phyloP scores from a whole-genome alignment of 1,140 invertebrate genomes.

The Drosophila subobscura region DNA sequence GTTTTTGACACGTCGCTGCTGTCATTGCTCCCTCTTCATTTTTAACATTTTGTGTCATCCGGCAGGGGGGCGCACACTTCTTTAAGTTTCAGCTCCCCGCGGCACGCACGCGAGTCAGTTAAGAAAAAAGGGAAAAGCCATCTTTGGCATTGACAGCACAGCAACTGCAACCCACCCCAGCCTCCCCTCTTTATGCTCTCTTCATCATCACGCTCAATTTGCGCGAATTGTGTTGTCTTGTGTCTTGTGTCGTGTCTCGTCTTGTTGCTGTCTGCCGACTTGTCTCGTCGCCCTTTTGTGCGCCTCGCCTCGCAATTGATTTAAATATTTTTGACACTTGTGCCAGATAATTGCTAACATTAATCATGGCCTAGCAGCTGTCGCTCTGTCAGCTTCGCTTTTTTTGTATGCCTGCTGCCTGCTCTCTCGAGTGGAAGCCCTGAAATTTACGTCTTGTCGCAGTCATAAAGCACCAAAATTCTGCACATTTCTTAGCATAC shows the following conservation, averaged over 20 bases:
- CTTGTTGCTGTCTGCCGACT: conserved; percentile 56
- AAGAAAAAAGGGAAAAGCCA: conserved; percentile 52
- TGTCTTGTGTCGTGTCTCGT: conserved; percentile 42
- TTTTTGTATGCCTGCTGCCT: conserved; percentile 3
- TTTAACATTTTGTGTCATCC: conserved; percentile 58
- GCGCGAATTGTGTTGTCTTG: conserved; percentile 81
- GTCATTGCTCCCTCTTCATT: conserved; percentile 71
- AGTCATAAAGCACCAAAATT: conserved; percentile 5
- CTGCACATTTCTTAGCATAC: conserved; percentile 4
- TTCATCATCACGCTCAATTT: conserved; percentile 79
- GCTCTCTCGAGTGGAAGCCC: conserved; percentile 4
- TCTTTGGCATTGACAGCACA: conserved; percentile 74
- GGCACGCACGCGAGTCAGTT: conserved; percentile 42
- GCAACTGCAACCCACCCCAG: conserved; percentile 31
- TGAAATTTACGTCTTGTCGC: conserved; percentile 17
- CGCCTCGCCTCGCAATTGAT: conserved; percentile 59
- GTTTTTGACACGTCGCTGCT: conserved; percentile 80
- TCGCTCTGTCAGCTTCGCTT: conserved; percentile 10
- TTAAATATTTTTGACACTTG: conserved; percentile 82
- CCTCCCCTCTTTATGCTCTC: conserved; percentile 13
- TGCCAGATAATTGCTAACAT: conserved; percentile 76
- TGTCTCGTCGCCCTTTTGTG: conserved; percentile 45
- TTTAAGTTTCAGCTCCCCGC: conserved; percentile 55
- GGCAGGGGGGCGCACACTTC: conserved; percentile 29
- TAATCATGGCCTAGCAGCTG: conserved; percentile 74